These are phyloP conservation scores for Pantherophis alleghaniensis DNA, from an alignment of 2,797 vertebrate species.

Conservation along the genomic window DNA sequence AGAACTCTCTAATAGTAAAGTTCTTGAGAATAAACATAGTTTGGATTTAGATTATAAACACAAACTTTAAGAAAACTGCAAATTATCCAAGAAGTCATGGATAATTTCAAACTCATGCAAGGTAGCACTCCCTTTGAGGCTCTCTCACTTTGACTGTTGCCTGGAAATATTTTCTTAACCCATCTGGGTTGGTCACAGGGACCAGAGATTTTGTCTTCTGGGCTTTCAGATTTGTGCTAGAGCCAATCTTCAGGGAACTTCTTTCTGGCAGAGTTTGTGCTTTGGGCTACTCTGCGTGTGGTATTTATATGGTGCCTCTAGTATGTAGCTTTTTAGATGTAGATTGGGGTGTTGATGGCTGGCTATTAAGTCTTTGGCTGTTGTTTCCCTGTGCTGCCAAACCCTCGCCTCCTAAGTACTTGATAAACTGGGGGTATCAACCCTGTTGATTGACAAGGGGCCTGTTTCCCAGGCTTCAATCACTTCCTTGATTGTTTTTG, in stretches of 20 bases:
- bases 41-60: constrained; percentile 26
- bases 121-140: neutral
- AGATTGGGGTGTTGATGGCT: neutral
- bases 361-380: neutral
- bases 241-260: neutral
- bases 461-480: neutral
- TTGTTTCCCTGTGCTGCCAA: neutral
- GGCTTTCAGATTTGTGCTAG: neutral
- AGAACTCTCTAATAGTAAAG: neutral
- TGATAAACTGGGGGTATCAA: neutral
- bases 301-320: neutral
- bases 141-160: neutral
- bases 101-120: neutral
- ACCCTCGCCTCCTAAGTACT: neutral
- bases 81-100: neutral
- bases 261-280: neutral
- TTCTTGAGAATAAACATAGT: constrained; percentile 8
- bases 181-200: neutral
- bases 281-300: neutral
- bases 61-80: constrained; percentile 8
- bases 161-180: neutral
- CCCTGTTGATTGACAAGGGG: neutral
- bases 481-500: neutral
- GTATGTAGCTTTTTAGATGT: neutral
- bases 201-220: neutral